phyloP scores from a whole-genome alignment of 2,113 vertebrate species.

The Corythornis vintsioides region DNA sequence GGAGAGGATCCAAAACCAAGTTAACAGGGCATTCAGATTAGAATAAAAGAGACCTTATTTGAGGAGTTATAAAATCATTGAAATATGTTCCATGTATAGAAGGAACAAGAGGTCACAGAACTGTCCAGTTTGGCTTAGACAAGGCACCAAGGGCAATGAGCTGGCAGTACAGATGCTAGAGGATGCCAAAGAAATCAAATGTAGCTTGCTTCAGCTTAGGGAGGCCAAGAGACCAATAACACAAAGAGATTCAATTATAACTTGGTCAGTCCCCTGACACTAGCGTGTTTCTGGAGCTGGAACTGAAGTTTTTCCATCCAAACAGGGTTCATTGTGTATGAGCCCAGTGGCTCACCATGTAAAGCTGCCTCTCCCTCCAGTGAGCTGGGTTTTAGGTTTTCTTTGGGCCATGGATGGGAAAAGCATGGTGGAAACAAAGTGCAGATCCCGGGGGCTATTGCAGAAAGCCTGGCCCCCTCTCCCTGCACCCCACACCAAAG shows the following conservation, averaged over 20 bases:
- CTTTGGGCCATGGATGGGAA: not conserved
- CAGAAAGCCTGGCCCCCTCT: not conserved
- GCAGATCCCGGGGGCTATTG: not conserved
- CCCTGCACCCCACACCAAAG: not conserved
- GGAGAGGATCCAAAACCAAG: constrained; percentile 27
- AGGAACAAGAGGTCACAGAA: constrained; percentile 61
- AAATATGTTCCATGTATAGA: constrained; percentile 44
- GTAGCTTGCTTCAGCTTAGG: constrained; percentile 19
- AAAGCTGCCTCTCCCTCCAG: not conserved
- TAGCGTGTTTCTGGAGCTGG: constrained; percentile 20
- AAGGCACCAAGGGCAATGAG: constrained; percentile 9
- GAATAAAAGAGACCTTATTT: constrained; percentile 57
- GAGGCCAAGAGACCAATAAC: constrained; percentile 50
- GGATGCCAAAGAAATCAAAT: constrained; percentile 54
- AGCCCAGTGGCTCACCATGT: not conserved
- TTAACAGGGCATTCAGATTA: constrained; percentile 34
- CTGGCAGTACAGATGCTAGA: constrained; percentile 11
- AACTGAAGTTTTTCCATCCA: constrained; percentile 22
- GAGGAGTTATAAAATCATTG: constrained; percentile 23
- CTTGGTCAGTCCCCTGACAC: constrained; percentile 19
- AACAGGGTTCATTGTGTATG: not conserved
- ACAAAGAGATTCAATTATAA: constrained; percentile 57
- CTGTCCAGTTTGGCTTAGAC: constrained; percentile 28
- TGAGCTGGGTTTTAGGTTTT: not conserved
- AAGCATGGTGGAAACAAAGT: not conserved